These are phyloP conservation scores for Pentalonia nigronervosa DNA, from an alignment of 1,140 invertebrate species.

Conservation along the genomic window DNA sequence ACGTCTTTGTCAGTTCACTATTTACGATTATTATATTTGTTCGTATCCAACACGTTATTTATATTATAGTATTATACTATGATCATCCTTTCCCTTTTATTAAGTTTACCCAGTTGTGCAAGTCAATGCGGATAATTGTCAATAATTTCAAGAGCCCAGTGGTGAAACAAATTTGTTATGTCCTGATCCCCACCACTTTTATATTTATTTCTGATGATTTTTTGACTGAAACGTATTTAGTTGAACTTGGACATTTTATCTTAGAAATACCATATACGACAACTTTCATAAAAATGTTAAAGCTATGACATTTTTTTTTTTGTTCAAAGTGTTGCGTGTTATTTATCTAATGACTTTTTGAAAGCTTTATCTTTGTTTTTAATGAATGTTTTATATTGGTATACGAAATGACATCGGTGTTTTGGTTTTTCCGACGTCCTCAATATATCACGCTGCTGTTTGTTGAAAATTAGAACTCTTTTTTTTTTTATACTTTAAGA, in stretches of 20 bases:
- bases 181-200: neutral
- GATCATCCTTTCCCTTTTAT: too few species aligned
- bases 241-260: neutral
- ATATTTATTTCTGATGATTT: neutral
- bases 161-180: too few species aligned
- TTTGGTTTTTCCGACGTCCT: neutral
- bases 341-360: conserved; percentile 5
- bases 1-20: too few species aligned
- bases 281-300: neutral
- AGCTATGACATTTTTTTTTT: neutral
- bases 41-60: too few species aligned
- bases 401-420: neutral
- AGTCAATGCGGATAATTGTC: too few species aligned
- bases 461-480: neutral
- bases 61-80: too few species aligned
- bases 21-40: too few species aligned
- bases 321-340: neutral
- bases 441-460: neutral
- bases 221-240: neutral
- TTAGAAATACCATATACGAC: neutral
- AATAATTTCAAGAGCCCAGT: too few species aligned
- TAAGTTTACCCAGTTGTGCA: too few species aligned
- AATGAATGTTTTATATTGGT: conserved; percentile 4
- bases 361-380: neutral
- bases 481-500: neutral